phyloP scores from a whole-genome alignment of 2,113 vertebrate genomes.

The Benitochromis conjunctus region DNA sequence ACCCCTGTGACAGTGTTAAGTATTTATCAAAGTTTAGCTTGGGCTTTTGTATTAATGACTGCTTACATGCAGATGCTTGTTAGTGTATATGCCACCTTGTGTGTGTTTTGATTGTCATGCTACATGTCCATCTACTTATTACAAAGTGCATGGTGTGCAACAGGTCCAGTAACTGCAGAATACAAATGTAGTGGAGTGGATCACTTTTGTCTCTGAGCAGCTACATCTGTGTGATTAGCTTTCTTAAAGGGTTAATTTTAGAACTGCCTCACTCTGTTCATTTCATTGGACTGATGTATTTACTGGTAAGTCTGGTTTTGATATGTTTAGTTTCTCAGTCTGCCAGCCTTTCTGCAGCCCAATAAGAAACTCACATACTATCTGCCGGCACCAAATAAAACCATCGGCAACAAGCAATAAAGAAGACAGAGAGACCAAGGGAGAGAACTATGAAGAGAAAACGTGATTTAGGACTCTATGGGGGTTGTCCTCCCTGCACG shows the following conservation, averaged over 20 bases:
- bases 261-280: not conserved
- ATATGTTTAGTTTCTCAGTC: not conserved
- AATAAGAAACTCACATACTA: slow-evolving; percentile 15
- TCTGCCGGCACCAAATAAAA: slow-evolving; percentile 47
- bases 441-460: slow-evolving; percentile 49
- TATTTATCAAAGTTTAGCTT: slow-evolving; percentile 51
- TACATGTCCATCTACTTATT: not conserved
- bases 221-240: not conserved
- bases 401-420: slow-evolving; percentile 48
- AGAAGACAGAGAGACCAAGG: slow-evolving; percentile 36
- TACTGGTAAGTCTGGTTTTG: not conserved
- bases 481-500: slow-evolving; percentile 36
- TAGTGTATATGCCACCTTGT: not conserved
- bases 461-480: slow-evolving; percentile 50
- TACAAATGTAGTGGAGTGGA: slow-evolving; percentile 4
- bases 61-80: not conserved
- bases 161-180: not conserved
- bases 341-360: not conserved
- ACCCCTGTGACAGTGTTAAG: slow-evolving; percentile 19
- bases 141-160: slow-evolving; percentile 23
- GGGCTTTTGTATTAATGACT: not conserved
- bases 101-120: not conserved
- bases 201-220: not conserved
- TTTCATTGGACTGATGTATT: not conserved
- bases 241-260: not conserved